phyloP scores from a whole-genome alignment of 2,113 vertebrate genomes.

The Cyrtonyx montezumae region DNA sequence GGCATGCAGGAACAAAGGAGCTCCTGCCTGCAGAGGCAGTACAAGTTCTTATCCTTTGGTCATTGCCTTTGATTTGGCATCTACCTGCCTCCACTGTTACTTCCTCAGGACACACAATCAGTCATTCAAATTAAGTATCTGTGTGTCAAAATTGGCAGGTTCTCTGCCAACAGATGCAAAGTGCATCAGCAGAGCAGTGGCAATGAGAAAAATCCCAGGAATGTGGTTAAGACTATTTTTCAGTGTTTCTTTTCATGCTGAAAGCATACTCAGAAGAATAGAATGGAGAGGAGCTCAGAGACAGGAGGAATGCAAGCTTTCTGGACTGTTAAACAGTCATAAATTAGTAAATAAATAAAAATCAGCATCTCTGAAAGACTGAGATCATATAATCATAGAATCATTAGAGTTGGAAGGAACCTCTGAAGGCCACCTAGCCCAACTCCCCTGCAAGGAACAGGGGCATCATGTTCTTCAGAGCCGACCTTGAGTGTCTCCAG shows the following conservation, averaged over 20 bases:
- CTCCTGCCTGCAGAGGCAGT: not conserved
- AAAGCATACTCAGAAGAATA: not conserved
- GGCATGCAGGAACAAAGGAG: not conserved
- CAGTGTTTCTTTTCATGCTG: constrained; percentile 31
- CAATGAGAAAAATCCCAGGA: not conserved
- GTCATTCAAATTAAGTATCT: not conserved
- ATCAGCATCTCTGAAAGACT: constrained; percentile 29
- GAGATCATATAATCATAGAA: constrained; percentile 5
- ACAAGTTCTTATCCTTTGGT: not conserved
- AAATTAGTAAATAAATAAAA: too few relatives aligned
- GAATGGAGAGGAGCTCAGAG: not conserved
- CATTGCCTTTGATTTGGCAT: not conserved
- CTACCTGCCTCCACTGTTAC: not conserved
- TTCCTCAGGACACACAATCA: not conserved
- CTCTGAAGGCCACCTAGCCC: too few relatives aligned
- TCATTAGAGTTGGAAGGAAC: too few relatives aligned
- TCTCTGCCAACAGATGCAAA: not conserved
- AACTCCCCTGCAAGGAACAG: too few relatives aligned
- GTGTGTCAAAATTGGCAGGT: not conserved
- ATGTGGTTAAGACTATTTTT: constrained; percentile 34
- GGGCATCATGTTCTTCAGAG: too few relatives aligned
- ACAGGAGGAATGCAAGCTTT: not conserved
- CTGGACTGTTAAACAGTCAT: not conserved
- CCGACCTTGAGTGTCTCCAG: too few relatives aligned
- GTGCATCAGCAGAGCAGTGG: not conserved